Base-by-base conservation (phyloP, 2,888 invertebrate genomes). In the Netelia melanura region DNA sequence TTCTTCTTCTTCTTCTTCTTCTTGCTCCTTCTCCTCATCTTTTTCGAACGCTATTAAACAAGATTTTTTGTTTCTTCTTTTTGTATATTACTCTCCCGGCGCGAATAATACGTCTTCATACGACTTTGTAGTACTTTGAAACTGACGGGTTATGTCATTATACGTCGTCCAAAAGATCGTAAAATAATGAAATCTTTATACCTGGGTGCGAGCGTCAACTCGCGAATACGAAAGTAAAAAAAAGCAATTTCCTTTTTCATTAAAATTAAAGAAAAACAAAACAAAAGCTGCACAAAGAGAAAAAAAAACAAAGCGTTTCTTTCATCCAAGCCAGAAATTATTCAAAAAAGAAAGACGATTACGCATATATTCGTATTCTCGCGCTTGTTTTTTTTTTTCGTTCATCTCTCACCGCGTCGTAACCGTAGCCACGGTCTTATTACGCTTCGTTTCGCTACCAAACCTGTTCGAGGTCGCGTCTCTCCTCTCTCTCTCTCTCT, bases 1-100 rank as follows among this genome's bases (percentile, higher is more conserved):
- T 81, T 85, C 85, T 56, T 76, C 44, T 68, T 58, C 80, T 44
- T 85, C 76, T 84, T 84, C 67, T 62, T 72, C 67, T 81, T 74
- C 52, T 52, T 58, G 70, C 75, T 65, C 81, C 58, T 43, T 38
- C 62, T 71, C 67, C 52, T 81, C 82, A 2, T 11, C 75, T 64
- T 43, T 44, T 61, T 38, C 23, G 44, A 74, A 74, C 43, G 58
- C 68, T 74, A 23, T 72, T 67, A 14, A 68, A 74, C 67, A 25
- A 76, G 70, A 65, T 78, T 44, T 74, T 62, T 44, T 11, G 38
- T 44, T 67, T 67, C 3, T 72, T 2, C 23, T 8, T 79, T 75
- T 76, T 84, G 2, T 30, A 2, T 30, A 3, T 30, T 78, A 75
- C 52, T 61, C 77, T 81, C 58, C 84, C 81, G 75, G 76, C 67